Evolutionary conservation across 1,140 invertebrate species (phyloP).

Genomic region (Panagrolaimus sp.): DNA sequence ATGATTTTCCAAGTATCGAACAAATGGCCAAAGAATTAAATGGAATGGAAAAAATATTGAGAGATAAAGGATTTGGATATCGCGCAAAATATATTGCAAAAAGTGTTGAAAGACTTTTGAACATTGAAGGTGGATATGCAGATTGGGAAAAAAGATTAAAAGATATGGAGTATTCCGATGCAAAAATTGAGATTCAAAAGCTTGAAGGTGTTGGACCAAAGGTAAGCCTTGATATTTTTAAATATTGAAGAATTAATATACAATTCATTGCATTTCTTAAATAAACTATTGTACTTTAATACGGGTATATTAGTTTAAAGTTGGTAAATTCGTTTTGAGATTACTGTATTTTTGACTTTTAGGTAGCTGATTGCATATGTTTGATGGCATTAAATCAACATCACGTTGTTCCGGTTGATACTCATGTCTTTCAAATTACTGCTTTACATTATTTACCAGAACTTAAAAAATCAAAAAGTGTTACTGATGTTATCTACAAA

Average conservation of each 20-base stretch:
- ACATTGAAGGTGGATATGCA: conserved; percentile 23
- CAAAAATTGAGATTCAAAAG: conserved; percentile 16
- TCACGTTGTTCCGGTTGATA: conserved; percentile 85
- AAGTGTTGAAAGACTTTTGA: conserved; percentile 27
- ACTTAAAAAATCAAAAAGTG: conserved; percentile 71
- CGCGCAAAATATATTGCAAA: conserved; percentile 75
- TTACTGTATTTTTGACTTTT: conserved; percentile 63
- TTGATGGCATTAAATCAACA: conserved; percentile 88
- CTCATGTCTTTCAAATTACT: conserved; percentile 89
- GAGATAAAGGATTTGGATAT: conserved; percentile 74
- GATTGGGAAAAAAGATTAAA: conserved; percentile 26
- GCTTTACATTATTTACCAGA: conserved; percentile 70
- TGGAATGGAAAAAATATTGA: conserved; percentile 69
- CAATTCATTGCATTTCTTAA: no score
- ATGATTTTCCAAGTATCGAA: conserved; percentile 75
- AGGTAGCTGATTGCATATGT: conserved; percentile 96
- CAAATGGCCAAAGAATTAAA: conserved; percentile 63
- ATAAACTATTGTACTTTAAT: conserved; percentile 5
- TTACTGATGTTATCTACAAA: conserved; percentile 65
- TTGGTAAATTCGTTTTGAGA: background rate
- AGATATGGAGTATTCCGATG: conserved; percentile 26
- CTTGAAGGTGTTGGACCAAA: conserved; percentile 42
- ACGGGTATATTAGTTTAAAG: background rate
- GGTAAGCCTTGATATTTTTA: conserved; percentile 25
- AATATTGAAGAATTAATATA: conserved; percentile 7